Percentiles rank a stretch among this genome's conserved stretches.
Evolutionary conservation across 1,140 invertebrate genomes (phyloP).

Genomic region (Panonychus citri): DNA sequence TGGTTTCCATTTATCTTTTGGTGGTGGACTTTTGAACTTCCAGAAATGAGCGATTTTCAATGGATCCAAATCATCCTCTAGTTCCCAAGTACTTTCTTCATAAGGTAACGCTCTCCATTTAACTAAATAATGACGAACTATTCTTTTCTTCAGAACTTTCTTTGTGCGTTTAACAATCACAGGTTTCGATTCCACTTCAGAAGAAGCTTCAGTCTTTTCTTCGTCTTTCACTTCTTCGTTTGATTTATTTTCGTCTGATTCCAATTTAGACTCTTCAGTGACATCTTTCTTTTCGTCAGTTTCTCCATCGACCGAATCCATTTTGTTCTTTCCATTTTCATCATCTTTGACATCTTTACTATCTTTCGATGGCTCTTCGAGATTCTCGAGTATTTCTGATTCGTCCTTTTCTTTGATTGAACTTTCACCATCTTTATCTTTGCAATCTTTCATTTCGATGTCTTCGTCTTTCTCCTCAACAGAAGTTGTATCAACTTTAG

Average conservation of each 20-base stretch:
- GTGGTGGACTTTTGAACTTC: conserved; percentile 50
- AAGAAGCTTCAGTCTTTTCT: background rate
- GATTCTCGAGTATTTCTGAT: too few relatives aligned
- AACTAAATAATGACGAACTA: conserved; percentile 56
- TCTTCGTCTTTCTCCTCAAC: too few relatives aligned
- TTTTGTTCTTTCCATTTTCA: background rate
- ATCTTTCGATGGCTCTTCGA: too few relatives aligned
- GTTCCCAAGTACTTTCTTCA: conserved; percentile 97
- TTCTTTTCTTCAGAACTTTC: conserved; percentile 3
- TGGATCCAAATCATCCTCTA: conserved; percentile 87
- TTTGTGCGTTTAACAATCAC: too few relatives aligned
- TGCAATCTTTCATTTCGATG: too few relatives aligned
- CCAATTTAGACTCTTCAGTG: too few relatives aligned
- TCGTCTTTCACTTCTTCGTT: background rate
- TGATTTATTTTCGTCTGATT: background rate
- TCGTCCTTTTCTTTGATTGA: too few relatives aligned
- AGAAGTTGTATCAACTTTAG: background rate
- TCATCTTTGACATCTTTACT: background rate
- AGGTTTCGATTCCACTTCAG: background rate
- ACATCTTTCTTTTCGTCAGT: too few relatives aligned
- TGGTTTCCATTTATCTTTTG: conserved; percentile 69
- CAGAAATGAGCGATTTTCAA: conserved; percentile 70
- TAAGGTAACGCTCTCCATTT: conserved; percentile 95
- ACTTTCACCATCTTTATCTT: too few relatives aligned
- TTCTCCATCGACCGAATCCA: background rate